Evolutionary conservation across 1,140 invertebrate species (phyloP), one percentile per base, ranked within the genome.

Genomic region (Drosophila nebulosa): DNA sequence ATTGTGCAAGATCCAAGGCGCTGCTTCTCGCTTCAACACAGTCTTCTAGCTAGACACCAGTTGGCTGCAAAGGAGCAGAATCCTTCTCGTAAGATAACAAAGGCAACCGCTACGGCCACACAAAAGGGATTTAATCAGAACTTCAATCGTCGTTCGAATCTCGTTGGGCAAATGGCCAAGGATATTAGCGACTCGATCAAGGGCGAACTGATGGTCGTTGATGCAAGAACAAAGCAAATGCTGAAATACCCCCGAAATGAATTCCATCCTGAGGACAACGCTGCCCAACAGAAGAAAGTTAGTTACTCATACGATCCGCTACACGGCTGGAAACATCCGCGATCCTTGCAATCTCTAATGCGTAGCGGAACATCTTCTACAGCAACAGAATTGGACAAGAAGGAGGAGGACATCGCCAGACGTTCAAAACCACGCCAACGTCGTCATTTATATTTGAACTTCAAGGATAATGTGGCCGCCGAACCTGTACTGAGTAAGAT

Each of bases 181-280:
- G 61, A 80, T 3, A 86, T 85, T 0, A 88, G 83, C 52, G 59
- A 35, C 0, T 73, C 84, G 30, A 88, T 88, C 6, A 65, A 70
- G 16, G 51, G 71, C 0, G 83, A 88, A 2, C 58, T 88, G 9
- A 88, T 88, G 83, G 14, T 51, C 4, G 35, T 79, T 0, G 70
- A 80, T 42, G 14, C 53, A 1, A 22, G 21, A 0, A 70, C 60
- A 0, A 79, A 80, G 27, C 27, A 42, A 1, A 56, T 78, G 2
- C 64, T 85, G 12, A 74, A 53, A 18, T 46, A 69, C n/a, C 56
- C 46, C 0, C 5, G 1, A 0, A 66, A 55, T 3, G 2, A 32
- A 0, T 12, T 12, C 24, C 24, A 24, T 10, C 9, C 10, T 3
- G 12, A 32, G 0, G 24, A 24, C 4, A 4, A 24, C 58, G n/a